Evolutionary conservation across 2,113 vertebrate species (phyloP), one percentile per base, ranked within the genome.

Genomic region (Sciurus niger): DNA sequence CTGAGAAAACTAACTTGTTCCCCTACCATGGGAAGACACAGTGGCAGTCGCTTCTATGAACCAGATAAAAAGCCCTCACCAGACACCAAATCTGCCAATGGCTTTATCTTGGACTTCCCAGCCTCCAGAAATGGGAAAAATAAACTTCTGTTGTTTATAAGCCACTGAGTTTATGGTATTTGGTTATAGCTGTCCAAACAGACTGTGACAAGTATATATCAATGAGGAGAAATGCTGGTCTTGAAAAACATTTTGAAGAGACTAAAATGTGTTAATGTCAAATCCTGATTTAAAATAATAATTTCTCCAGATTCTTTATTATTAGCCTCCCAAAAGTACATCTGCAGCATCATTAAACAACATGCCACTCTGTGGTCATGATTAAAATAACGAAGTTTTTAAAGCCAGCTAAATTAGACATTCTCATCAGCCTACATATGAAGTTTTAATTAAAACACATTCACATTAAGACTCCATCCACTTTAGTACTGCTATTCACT

Each of bases 401-500:
- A 92, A 55, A 96, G 10, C 18, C 79, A 89, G 72, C 79, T 92
- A 94, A 97, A 96, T 93, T 79, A 96, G 89, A 89, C 34, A 89
- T 85, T 96, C 83, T 95, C 89, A 92, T 97, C 92, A 94, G 89
- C 43, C 74, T 94, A 73, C 55, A 76, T 79, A 79, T 70, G 63
- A 97, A 76, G 74, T 95, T 96, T 96, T 96, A 94, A 97, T 95
- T 97, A 97, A 97, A 97, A 94, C 51, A 91, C 91, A 92, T 84
- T 96, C 88, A 58, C 67, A 94, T 95, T 96, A 96, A 95, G 86
- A 91, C 67, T 89, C 68, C 22, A 89, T 90, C 73, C 73, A 89
- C 85, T 96, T 93, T 88, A 93, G 67, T 13, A n/a, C 37, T 90
- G 73, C 78, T 95, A 95, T 91, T 95, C 30, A 58, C 16, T 91